Evolutionary conservation across 2,797 vertebrate genomes (phyloP).

Genomic region (Diplodus sargus): DNA sequence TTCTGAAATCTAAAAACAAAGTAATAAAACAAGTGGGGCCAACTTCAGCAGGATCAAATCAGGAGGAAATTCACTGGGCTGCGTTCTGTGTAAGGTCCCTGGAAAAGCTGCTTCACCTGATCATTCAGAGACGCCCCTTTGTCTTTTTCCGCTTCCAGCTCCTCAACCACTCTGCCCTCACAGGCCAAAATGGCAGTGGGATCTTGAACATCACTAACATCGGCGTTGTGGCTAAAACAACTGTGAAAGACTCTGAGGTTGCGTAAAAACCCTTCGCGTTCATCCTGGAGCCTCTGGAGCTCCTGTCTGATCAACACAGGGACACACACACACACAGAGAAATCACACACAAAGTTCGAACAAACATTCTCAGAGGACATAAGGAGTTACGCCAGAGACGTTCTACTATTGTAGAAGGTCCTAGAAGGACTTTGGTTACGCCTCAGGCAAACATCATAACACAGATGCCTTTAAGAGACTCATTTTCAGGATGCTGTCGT

Average conservation of each 20-base stretch:
- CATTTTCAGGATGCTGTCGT: no score
- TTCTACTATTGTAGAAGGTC: no score
- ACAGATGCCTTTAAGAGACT: background rate
- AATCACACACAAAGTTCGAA: background rate
- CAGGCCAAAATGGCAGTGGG: background rate
- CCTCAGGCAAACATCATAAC: background rate
- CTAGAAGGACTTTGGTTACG: no score
- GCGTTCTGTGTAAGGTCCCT: background rate
- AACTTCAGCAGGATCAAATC: slow-evolving; percentile 11
- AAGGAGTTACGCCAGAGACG: background rate
- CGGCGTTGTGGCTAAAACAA: background rate
- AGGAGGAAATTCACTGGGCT: background rate
- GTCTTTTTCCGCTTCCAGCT: slow-evolving; percentile 6
- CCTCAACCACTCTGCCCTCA: background rate
- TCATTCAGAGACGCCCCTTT: slow-evolving; percentile 21
- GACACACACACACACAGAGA: background rate
- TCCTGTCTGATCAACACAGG: slow-evolving; percentile 22
- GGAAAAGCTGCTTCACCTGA: slow-evolving; percentile 22
- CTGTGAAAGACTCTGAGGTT: slow-evolving; percentile 12
- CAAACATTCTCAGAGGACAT: background rate
- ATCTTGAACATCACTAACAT: slow-evolving; percentile 18
- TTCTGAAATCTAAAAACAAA: slow-evolving; percentile 35
- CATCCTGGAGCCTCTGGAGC: slow-evolving; percentile 31
- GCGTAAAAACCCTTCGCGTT: slow-evolving; percentile 10
- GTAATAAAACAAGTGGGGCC: background rate